phyloP scores from a whole-genome alignment of 2,888 invertebrate genomes.

The Diachrysia chrysitis region DNA sequence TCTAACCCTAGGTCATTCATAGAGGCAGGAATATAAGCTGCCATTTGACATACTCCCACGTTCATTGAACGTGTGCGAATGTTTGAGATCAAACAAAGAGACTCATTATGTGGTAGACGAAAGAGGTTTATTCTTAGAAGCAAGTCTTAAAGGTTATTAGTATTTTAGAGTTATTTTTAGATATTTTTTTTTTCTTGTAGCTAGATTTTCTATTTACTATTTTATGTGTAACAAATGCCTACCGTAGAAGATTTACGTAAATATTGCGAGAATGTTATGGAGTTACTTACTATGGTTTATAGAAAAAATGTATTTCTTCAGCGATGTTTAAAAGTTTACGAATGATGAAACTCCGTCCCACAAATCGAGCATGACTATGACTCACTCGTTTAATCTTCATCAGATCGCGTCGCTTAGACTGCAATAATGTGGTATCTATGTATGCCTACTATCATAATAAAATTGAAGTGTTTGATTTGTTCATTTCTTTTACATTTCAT shows the following conservation, averaged over 20 bases:
- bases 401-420: background rate
- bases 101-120: background rate
- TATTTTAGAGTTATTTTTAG: background rate
- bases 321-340: background rate
- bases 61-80: conserved; percentile 1
- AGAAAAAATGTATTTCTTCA: background rate
- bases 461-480: background rate
- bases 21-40: background rate
- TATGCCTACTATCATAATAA: background rate
- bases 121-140: background rate
- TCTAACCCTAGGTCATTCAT: background rate
- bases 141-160: background rate
- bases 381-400: background rate
- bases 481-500: background rate
- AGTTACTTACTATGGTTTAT: background rate
- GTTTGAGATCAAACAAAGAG: conserved; percentile 3
- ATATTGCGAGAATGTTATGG: background rate
- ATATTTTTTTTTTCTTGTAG: background rate
- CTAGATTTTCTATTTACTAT: background rate
- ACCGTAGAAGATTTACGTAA: background rate
- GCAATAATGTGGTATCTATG: background rate
- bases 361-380: background rate
- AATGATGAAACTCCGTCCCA: background rate
- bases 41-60: conserved; percentile 1
- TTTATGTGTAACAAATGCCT: background rate